These are phyloP conservation scores for Myotis planiceps DNA, from an alignment of 2,797 vertebrate genomes.

Conservation along the genomic window DNA sequence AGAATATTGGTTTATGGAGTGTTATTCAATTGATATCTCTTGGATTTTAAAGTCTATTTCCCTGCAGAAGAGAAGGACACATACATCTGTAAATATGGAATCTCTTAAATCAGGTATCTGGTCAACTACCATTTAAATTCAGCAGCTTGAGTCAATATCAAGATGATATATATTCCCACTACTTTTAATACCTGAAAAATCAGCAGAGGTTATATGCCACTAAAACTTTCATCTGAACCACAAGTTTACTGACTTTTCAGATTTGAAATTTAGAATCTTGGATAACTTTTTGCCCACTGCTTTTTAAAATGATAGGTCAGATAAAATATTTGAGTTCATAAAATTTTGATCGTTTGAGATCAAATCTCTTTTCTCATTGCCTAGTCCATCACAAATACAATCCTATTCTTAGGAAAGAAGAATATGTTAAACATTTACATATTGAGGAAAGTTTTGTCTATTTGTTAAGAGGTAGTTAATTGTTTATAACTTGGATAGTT, in stretches of 20 bases:
- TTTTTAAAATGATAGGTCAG: conserved; percentile 42
- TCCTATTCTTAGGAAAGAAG: conserved; percentile 33
- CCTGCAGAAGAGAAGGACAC: conserved; percentile 60
- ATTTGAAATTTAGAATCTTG: conserved; percentile 57
- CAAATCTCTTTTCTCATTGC: conserved; percentile 48
- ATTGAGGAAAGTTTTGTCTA: conserved; percentile 63
- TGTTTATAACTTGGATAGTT: neutral
- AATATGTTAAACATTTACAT: conserved; percentile 58
- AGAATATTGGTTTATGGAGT: conserved; percentile 77
- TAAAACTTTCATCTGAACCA: conserved; percentile 34
- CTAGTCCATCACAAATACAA: conserved; percentile 64
- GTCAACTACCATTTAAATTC: conserved; percentile 47
- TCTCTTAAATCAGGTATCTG: conserved; percentile 47
- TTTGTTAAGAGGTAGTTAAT: conserved; percentile 67
- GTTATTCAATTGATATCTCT: conserved; percentile 62
- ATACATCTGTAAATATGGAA: conserved; percentile 21
- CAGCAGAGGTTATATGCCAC: neutral
- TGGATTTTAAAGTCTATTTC: conserved; percentile 43
- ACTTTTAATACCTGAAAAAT: conserved; percentile 31
- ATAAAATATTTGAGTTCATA: conserved; percentile 27
- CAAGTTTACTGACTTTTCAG: conserved; percentile 47
- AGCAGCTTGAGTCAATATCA: conserved; percentile 63
- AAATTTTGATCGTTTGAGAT: conserved; percentile 35
- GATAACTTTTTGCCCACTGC: neutral
- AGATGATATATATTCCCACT: conserved; percentile 37